Conservation (phyloP, 2,888 invertebrate species). For the Nephrotoma guestfalica region DNA sequence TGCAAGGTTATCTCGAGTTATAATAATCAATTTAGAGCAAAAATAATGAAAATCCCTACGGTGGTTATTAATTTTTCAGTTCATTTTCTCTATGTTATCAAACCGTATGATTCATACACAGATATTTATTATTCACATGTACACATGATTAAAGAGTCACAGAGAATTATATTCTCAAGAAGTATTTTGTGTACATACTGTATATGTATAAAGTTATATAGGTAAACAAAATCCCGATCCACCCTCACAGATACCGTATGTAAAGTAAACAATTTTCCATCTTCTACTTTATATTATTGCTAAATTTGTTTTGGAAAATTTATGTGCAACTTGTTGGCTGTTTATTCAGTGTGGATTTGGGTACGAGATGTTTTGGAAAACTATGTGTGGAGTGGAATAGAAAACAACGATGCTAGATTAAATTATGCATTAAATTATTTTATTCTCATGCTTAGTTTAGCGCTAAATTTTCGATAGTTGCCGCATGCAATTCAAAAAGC, state of each 20-base stretch:
- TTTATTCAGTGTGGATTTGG: not conserved
- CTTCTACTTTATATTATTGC: not conserved
- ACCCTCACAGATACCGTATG: not conserved
- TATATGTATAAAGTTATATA: not conserved
- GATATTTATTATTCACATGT: too few relatives aligned
- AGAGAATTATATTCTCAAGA: not conserved
- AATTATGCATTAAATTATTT: not conserved
- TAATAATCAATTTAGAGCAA: not conserved
- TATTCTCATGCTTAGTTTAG: not conserved
- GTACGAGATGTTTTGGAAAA: not conserved
- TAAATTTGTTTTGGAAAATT: not conserved
- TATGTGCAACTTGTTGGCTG: not conserved
- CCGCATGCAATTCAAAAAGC: not conserved
- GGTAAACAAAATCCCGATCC: not conserved
- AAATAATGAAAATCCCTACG: not conserved
- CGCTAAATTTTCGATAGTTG: not conserved
- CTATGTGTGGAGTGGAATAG: not conserved
- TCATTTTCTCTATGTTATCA: not conserved
- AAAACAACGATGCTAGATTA: not conserved
- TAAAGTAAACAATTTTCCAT: not conserved
- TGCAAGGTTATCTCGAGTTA: not conserved
- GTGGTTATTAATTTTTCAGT: not conserved
- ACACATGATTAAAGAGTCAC: not conserved
- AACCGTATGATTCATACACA: not conserved
- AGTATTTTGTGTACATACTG: not conserved